Conservation (phyloP, 2,888 invertebrate species). For the Phymatocera aterrima region DNA sequence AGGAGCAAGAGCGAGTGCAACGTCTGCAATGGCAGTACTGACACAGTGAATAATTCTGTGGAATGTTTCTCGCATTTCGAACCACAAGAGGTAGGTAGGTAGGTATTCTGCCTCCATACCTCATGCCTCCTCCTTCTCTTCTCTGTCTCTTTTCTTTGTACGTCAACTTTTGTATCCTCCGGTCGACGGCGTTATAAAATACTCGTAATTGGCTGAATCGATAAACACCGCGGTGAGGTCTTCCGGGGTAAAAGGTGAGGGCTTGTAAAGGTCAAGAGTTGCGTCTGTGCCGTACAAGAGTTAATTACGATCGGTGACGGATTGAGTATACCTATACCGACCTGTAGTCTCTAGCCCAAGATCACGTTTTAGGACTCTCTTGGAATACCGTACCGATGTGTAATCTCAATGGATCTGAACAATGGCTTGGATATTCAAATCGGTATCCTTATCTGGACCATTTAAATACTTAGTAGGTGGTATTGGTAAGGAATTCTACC, state of each 20-base stretch:
- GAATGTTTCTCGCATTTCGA: conserved; percentile 13
- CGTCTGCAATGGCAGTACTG: conserved; percentile 19
- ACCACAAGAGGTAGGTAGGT: too few relatives aligned
- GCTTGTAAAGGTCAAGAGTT: conserved; percentile 17
- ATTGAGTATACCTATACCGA: not conserved
- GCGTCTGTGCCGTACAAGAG: conserved; percentile 2
- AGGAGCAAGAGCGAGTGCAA: not conserved
- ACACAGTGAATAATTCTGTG: conserved; percentile 35
- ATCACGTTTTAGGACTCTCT: not conserved
- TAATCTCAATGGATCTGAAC: conserved; percentile 54
- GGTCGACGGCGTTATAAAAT: not conserved
- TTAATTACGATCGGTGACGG: conserved; percentile 36
- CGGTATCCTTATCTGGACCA: conserved; percentile 45
- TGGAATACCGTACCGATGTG: not conserved
- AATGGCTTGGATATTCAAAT: conserved; percentile 56
- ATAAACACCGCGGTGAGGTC: conserved; percentile 20
- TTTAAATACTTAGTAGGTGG: conserved; percentile 47
- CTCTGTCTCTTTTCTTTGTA: not conserved
- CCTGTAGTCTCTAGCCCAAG: not conserved
- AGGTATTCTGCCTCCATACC: too few relatives aligned
- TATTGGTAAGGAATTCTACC: conserved; percentile 26
- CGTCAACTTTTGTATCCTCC: not conserved
- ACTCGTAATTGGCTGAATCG: conserved; percentile 24
- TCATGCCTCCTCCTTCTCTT: not conserved
- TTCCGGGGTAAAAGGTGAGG: conserved; percentile 19